phyloP scores from a whole-genome alignment of 1,140 invertebrate species.

The Philotrypesis tridentata region DNA sequence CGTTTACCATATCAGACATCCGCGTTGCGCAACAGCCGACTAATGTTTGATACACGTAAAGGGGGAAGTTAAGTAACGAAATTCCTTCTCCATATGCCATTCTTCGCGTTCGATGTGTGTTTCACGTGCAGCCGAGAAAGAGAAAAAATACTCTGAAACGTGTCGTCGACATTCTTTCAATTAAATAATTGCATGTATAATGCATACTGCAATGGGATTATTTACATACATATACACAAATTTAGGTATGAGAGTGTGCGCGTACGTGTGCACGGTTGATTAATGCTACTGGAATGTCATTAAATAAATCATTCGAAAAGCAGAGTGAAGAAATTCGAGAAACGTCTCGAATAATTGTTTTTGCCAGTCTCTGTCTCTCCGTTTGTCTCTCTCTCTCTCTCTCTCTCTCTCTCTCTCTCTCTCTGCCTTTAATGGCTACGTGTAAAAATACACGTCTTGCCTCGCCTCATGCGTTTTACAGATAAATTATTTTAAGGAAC shows the following conservation, averaged over 20 bases:
- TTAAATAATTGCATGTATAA: constrained; percentile 8
- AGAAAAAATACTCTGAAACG: background rate
- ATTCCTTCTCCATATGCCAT: constrained; percentile 24
- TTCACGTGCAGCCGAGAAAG: background rate
- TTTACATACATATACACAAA: background rate
- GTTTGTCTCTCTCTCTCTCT: too few species aligned
- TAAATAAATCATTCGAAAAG: background rate
- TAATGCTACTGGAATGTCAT: background rate
- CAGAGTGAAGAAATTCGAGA: background rate
- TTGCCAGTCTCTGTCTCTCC: background rate
- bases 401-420: too few species aligned
- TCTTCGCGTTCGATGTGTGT: background rate
- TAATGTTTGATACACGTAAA: constrained; percentile 26
- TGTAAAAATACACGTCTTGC: background rate
- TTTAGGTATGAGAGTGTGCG: too few species aligned
- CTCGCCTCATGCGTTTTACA: background rate
- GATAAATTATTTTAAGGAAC: constrained; percentile 19
- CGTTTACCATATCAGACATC: constrained; percentile 26
- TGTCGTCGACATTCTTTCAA: background rate
- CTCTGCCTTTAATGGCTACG: background rate
- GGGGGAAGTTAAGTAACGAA: constrained; percentile 39
- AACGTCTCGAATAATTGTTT: background rate
- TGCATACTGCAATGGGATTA: background rate
- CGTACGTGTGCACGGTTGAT: too few species aligned
- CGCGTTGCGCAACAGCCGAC: constrained; percentile 41